A percentile compares a stretch with the other conserved stretches of the same genome.
These are phyloP conservation scores for Sardina pilchardus DNA, from an alignment of 2,113 vertebrate genomes.

Conservation along the genomic window DNA sequence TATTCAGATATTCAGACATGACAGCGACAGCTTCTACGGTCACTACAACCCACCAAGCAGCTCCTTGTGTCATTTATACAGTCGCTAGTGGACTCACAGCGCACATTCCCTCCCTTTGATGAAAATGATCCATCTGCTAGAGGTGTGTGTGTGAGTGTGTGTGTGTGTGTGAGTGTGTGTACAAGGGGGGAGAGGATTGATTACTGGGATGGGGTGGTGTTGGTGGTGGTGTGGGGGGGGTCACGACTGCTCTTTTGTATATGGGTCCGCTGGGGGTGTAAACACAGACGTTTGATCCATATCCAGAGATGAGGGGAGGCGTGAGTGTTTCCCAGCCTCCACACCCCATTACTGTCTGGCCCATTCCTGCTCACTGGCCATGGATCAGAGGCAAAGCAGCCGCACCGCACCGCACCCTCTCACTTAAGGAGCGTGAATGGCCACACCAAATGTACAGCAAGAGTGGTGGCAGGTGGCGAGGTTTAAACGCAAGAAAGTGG, in stretches of 20 bases:
- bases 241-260: neutral
- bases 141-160: too few relatives aligned
- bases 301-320: neutral
- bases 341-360: neutral
- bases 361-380: neutral
- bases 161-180: too few relatives aligned
- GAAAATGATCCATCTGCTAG: neutral
- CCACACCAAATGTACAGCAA: neutral
- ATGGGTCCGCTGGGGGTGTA: neutral
- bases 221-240: too few relatives aligned
- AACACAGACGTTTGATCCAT: neutral
- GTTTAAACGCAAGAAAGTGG: neutral
- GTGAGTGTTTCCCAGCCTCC: neutral
- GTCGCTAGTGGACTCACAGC: neutral
- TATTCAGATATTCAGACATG: too few relatives aligned
- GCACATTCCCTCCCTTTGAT: neutral
- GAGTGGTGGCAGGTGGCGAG: neutral
- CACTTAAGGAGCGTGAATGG: neutral
- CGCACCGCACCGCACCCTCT: neutral
- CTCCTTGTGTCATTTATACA: neutral
- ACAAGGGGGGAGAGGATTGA: neutral
- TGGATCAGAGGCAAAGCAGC: neutral
- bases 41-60: neutral
- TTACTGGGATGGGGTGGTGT: neutral
- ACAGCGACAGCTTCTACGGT: neutral